Conservation (phyloP, 2,113 vertebrate genomes). For the Marmota flaviventris region DNA sequence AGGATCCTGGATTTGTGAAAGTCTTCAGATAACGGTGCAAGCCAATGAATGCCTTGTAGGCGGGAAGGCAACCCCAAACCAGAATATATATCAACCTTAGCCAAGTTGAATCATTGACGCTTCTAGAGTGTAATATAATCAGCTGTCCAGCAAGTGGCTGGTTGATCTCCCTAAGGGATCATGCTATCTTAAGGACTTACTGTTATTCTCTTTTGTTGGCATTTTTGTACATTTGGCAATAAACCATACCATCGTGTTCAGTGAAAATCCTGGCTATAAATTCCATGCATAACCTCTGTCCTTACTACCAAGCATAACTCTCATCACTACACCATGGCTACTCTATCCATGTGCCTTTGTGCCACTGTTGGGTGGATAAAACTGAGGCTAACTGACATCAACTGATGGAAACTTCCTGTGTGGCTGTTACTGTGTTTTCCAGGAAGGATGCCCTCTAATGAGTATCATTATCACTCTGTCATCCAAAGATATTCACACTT, state of each 20-base stretch:
- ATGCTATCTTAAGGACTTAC: not conserved
- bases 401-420: not conserved
- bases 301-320: not conserved
- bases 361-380: not conserved
- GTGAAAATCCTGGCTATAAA: not conserved
- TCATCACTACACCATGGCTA: not conserved
- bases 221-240: not conserved
- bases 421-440: not conserved
- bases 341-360: not conserved
- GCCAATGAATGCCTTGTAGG: not conserved
- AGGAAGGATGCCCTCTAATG: not conserved
- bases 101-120: not conserved
- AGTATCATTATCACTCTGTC: not conserved
- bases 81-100: not conserved
- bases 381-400: not conserved
- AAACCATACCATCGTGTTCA: not conserved
- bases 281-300: not conserved
- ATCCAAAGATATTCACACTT: conserved; percentile 31
- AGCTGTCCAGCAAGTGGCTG: not conserved
- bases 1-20: not conserved
- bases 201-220: not conserved
- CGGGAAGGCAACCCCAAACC: not conserved
- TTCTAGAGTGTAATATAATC: not conserved
- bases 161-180: not conserved
- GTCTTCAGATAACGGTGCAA: not conserved